phyloP scores from a whole-genome alignment of 2,113 vertebrate species.

The Tragelaphus buxtoni region DNA sequence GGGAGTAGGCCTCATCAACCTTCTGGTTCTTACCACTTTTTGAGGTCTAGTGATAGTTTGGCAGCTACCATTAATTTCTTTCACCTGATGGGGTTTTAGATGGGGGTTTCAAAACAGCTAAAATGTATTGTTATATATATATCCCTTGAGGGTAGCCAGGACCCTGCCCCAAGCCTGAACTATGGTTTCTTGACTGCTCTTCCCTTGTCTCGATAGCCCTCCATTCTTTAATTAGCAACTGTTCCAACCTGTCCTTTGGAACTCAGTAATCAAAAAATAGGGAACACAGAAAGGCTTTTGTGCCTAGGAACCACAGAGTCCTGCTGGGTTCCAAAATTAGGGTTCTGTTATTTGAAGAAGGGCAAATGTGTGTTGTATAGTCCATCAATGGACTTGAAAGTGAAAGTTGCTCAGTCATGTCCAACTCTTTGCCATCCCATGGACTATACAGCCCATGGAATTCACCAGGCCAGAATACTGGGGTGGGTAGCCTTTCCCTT shows the following conservation, averaged over 20 bases:
- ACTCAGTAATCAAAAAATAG: neutral
- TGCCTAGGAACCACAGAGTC: neutral
- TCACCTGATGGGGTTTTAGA: neutral
- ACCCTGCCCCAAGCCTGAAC: neutral
- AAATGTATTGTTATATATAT: neutral
- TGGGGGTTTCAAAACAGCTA: neutral
- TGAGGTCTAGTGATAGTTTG: neutral
- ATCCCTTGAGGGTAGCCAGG: neutral
- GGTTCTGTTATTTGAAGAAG: neutral
- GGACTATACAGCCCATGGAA: neutral
- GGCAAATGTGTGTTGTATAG: too few relatives aligned
- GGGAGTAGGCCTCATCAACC: neutral
- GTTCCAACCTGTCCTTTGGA: neutral
- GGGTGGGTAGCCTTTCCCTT: neutral
- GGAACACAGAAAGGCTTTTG: neutral
- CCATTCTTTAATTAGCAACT: neutral
- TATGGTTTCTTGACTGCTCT: too few relatives aligned
- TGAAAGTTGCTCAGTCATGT: rapidly evolving
- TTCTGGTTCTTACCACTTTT: neutral
- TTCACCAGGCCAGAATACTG: neutral
- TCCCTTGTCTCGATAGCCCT: too few relatives aligned
- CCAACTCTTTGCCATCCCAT: neutral
- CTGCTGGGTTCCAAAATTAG: neutral
- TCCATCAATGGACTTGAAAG: neutral
- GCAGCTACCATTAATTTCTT: neutral